Percentiles rank a stretch among this genome's conserved stretches.
These are phyloP conservation scores for Mareca strepera DNA, from an alignment of 2,797 vertebrate species.

Conservation along the genomic window DNA sequence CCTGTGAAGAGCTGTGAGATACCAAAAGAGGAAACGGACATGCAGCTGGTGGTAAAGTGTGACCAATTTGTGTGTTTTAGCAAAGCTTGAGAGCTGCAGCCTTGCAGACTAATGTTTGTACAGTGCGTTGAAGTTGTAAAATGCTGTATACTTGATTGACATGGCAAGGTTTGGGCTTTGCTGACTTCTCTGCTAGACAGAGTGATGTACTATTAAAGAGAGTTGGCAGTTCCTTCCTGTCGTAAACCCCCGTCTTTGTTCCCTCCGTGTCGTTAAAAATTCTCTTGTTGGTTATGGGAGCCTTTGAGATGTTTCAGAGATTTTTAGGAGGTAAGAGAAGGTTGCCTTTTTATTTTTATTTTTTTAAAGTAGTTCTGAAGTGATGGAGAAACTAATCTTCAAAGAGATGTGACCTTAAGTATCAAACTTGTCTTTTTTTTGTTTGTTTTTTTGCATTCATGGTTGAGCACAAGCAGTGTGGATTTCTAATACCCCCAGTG, in stretches of 20 bases:
- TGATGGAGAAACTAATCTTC: neutral
- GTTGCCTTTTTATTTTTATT: neutral
- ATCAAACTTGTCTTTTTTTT: neutral
- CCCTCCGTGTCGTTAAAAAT: neutral
- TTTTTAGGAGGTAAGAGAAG: neutral
- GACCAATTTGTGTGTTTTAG: neutral
- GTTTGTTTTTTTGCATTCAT: neutral
- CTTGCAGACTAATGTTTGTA: neutral
- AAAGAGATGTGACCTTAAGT: neutral
- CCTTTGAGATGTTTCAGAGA: neutral
- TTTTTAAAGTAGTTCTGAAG: neutral
- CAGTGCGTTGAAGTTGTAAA: neutral
- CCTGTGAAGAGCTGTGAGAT: neutral
- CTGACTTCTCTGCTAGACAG: neutral
- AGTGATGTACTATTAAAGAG: constrained; percentile 26
- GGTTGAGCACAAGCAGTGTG: neutral
- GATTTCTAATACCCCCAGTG: neutral
- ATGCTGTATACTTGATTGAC: neutral
- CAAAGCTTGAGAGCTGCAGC: neutral
- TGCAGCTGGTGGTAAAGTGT: neutral
- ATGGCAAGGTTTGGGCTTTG: neutral
- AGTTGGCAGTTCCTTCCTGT: constrained; percentile 28
- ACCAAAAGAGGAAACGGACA: neutral
- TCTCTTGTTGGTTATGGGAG: neutral
- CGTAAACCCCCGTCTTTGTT: neutral